Conservation (phyloP, 2,797 vertebrate genomes). For the Fratercula arctica region DNA sequence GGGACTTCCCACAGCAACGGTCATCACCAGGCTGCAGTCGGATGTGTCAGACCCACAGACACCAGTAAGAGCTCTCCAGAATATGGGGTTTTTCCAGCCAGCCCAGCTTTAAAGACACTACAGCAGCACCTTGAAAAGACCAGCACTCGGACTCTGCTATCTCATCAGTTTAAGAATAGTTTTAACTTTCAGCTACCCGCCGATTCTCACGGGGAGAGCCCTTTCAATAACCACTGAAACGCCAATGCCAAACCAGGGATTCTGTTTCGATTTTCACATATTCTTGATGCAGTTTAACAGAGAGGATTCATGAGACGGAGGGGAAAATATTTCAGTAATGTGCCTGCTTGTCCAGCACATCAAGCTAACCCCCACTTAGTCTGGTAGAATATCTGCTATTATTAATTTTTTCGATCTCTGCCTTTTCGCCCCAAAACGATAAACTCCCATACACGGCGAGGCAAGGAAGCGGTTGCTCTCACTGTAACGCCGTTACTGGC, state of each 20-base stretch:
- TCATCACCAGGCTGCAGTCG: constrained; percentile 10
- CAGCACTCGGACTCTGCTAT: not conserved
- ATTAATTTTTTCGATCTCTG: not conserved
- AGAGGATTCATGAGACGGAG: not conserved
- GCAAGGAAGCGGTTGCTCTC: not conserved
- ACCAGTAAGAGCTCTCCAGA: constrained; percentile 57
- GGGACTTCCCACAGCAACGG: constrained; percentile 46
- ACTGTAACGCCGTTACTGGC: not conserved
- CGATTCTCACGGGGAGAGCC: constrained; percentile 24
- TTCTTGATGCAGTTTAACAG: not conserved
- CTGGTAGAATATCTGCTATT: not conserved
- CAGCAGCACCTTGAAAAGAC: constrained; percentile 8
- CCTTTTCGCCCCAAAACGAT: not conserved
- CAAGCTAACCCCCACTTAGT: not conserved
- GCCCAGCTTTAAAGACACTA: constrained; percentile 3
- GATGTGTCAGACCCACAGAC: constrained; percentile 49
- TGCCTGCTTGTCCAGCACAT: not conserved
- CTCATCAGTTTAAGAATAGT: not conserved
- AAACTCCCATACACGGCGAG: not conserved
- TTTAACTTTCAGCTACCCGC: constrained; percentile 44
- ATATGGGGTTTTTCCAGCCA: constrained; percentile 36
- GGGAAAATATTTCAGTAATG: constrained; percentile 8
- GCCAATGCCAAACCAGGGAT: constrained; percentile 57
- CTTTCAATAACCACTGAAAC: constrained; percentile 61
- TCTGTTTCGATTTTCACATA: constrained; percentile 71